These are phyloP conservation scores for Bombus breviceps DNA, from an alignment of 1,140 invertebrate genomes.

Conservation along the genomic window DNA sequence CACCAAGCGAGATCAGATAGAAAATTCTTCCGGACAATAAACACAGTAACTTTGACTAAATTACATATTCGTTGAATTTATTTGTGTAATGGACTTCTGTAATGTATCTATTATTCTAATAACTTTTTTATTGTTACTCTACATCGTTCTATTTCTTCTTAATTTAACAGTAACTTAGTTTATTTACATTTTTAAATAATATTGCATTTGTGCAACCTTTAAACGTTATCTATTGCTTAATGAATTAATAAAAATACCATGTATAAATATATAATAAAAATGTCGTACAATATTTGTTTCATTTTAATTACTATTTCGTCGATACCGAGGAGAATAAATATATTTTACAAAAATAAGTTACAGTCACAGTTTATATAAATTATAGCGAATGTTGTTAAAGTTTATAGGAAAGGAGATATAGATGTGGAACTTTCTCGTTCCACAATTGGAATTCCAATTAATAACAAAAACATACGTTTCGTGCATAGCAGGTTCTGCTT, in stretches of 20 bases:
- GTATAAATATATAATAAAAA: not conserved
- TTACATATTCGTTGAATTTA: too few relatives aligned
- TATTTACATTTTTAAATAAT: too few relatives aligned
- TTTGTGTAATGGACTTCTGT: too few relatives aligned
- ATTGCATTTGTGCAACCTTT: too few relatives aligned
- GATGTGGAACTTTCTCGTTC: not conserved
- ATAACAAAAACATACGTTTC: constrained; percentile 3
- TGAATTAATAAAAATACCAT: not conserved
- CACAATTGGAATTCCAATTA: not conserved
- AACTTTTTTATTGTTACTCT: not conserved
- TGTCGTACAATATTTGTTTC: not conserved
- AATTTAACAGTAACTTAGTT: too few relatives aligned
- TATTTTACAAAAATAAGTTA: not conserved
- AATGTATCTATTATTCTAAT: too few relatives aligned
- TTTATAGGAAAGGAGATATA: not conserved
- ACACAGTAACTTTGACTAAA: too few relatives aligned
- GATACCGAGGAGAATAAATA: not conserved
- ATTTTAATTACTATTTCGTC: not conserved
- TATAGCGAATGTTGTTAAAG: not conserved
- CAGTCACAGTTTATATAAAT: not conserved
- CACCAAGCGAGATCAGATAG: too few relatives aligned
- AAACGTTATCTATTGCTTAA: not conserved
- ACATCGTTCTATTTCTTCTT: too few relatives aligned
- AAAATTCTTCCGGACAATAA: too few relatives aligned
- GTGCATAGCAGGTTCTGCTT: not conserved